Evolutionary conservation across 1,140 invertebrate genomes (phyloP).

Genomic region (Apis laboriosa): DNA sequence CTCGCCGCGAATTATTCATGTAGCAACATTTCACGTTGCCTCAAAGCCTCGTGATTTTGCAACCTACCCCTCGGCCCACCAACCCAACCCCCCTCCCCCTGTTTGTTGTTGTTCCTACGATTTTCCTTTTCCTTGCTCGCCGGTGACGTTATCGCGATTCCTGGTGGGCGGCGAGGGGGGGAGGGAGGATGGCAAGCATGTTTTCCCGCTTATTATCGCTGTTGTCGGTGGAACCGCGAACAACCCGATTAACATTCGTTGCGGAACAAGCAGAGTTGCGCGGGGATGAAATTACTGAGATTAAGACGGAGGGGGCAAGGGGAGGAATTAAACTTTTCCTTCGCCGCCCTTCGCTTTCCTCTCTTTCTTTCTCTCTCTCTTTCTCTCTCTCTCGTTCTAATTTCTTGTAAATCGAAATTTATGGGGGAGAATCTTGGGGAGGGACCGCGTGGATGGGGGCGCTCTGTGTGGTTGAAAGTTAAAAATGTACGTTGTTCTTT

Average conservation of each 20-base stretch:
- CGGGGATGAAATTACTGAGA: slow-evolving; percentile 43
- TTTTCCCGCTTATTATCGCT: slow-evolving; percentile 43
- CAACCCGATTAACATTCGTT: slow-evolving; percentile 43
- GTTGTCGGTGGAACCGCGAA: slow-evolving; percentile 31
- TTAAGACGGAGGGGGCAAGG: slow-evolving; percentile 14
- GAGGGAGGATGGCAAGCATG: neutral
- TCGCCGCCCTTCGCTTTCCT: neutral
- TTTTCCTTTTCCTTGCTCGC: neutral
- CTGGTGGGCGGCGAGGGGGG: neutral
- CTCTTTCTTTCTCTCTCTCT: too few species aligned
- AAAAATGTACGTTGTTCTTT: neutral
- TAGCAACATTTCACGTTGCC: slow-evolving; percentile 55
- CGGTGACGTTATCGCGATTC: slow-evolving; percentile 41
- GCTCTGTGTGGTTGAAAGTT: neutral
- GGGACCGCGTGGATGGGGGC: neutral
- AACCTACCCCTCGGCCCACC: neutral
- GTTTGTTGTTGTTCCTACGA: neutral
- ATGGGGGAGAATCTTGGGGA: neutral
- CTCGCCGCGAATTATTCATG: slow-evolving; percentile 51
- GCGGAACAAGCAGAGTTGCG: neutral
- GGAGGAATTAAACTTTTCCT: slow-evolving; percentile 43
- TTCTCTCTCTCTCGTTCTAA: neutral
- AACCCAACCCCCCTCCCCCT: too few species aligned
- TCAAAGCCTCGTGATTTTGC: slow-evolving; percentile 46
- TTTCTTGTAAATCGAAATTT: slow-evolving; percentile 50